phyloP scores from a whole-genome alignment of 2,797 vertebrate species.

The Mormyrops boulengeri region DNA sequence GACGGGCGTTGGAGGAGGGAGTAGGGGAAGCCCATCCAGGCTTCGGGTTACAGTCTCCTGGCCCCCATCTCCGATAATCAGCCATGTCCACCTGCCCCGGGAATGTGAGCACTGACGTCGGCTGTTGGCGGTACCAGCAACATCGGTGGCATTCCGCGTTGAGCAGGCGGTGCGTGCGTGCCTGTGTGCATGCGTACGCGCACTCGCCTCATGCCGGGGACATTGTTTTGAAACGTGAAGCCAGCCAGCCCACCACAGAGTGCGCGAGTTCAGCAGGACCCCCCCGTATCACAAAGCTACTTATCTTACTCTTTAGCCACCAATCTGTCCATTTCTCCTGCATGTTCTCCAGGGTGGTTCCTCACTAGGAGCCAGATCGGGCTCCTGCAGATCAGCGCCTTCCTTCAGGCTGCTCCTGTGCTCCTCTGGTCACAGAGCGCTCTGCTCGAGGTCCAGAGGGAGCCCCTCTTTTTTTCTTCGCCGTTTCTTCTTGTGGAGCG shows the following conservation, averaged over 20 bases:
- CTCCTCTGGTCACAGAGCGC: conserved; percentile 55
- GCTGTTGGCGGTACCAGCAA: neutral
- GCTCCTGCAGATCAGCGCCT: neutral
- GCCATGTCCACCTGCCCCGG: neutral
- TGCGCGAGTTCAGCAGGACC: conserved; percentile 15
- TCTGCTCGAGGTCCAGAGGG: conserved; percentile 62
- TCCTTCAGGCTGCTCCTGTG: neutral
- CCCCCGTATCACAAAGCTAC: conserved; percentile 17
- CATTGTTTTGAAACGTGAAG: conserved; percentile 68
- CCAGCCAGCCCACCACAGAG: conserved; percentile 31
- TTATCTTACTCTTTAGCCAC: neutral
- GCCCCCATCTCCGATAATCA: conserved; percentile 40
- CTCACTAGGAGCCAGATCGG: conserved; percentile 5
- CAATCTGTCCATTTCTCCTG: conserved; percentile 22
- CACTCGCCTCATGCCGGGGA: conserved; percentile 29
- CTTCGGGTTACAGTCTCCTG: conserved; percentile 60
- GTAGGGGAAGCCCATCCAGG: conserved; percentile 32
- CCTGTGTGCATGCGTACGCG: conserved; percentile 5
- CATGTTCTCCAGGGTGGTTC: conserved; percentile 21
- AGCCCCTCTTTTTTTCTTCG: conserved; percentile 59
- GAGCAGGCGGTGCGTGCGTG: neutral
- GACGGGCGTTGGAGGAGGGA: neutral
- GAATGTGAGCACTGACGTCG: neutral
- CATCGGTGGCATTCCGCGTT: neutral
- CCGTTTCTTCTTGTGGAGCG: conserved; percentile 57